phyloP scores from a whole-genome alignment of 2,113 vertebrate genomes.

The Alethe castanea region DNA sequence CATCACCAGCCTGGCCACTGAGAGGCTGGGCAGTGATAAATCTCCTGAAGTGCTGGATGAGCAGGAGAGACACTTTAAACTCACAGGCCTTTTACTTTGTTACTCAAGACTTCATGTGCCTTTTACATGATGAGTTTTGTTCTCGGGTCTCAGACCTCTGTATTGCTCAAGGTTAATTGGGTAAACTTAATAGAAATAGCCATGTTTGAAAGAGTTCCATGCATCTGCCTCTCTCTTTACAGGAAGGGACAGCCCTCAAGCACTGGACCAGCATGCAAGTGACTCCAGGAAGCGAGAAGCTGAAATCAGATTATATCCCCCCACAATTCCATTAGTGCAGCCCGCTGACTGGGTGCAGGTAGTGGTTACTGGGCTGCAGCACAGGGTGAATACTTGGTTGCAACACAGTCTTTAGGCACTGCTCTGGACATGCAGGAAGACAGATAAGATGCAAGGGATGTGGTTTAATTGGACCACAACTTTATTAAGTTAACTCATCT shows the following conservation, averaged over 20 bases:
- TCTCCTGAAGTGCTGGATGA: neutral
- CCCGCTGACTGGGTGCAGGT: neutral
- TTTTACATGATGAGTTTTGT: conserved; percentile 23
- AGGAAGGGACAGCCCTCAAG: neutral
- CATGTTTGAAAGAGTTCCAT: neutral
- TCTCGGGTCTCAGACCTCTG: neutral
- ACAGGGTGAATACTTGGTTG: neutral
- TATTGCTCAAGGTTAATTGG: conserved; percentile 15
- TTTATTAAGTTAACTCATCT: conserved; percentile 59
- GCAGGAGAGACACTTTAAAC: neutral
- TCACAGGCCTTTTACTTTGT: neutral
- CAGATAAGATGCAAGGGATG: conserved; percentile 58
- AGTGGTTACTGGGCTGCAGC: neutral
- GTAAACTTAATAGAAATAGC: conserved; percentile 2
- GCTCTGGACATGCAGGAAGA: conserved; percentile 39
- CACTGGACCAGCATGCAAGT: neutral
- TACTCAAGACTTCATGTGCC: neutral
- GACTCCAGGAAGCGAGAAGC: neutral
- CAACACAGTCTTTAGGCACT: neutral
- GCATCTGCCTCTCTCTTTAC: neutral
- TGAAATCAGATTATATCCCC: neutral
- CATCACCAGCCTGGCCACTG: neutral
- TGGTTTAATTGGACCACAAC: conserved; percentile 59
- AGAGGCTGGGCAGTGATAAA: neutral
- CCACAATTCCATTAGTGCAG: neutral